Evolutionary conservation across 2,888 invertebrate species (phyloP).

Genomic region (Troilus luridus): DNA sequence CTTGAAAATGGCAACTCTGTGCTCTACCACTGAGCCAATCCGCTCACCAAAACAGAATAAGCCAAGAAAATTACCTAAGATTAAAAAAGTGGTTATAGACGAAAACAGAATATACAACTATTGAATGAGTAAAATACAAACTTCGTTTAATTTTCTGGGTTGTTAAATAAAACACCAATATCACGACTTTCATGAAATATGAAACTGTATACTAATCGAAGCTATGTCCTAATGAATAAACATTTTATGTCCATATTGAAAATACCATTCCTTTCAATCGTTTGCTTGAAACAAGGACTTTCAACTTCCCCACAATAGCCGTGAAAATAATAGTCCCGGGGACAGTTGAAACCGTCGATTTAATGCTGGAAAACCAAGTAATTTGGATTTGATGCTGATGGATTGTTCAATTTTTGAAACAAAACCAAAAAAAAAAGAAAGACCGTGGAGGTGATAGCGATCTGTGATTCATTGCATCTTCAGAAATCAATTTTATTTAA

Average conservation of each 20-base stretch:
- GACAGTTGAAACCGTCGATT: not conserved
- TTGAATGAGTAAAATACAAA: too few species aligned
- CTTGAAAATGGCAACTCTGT: too few species aligned
- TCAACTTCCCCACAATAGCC: not conserved
- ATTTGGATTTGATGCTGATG: not conserved
- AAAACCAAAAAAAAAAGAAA: not conserved
- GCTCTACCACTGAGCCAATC: too few species aligned
- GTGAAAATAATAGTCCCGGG: not conserved
- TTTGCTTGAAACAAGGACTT: constrained; percentile 9
- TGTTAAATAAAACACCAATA: too few species aligned
- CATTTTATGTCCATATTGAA: not conserved
- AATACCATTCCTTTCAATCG: not conserved
- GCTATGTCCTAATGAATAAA: not conserved
- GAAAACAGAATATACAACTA: too few species aligned
- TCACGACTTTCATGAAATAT: not conserved
- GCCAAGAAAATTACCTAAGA: too few species aligned
- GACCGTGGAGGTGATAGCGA: not conserved
- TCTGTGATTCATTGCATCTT: too few species aligned
- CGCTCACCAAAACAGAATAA: too few species aligned
- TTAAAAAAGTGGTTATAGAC: too few species aligned
- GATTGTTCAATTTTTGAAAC: not conserved
- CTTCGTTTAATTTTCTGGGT: too few species aligned
- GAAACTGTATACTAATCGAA: not conserved
- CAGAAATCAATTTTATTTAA: too few species aligned
- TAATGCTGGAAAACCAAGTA: not conserved